Evolutionary conservation across 2,888 invertebrate species (phyloP), one percentile per base, ranked within the genome.

Genomic region (Chymomyza fuscimana): DNA sequence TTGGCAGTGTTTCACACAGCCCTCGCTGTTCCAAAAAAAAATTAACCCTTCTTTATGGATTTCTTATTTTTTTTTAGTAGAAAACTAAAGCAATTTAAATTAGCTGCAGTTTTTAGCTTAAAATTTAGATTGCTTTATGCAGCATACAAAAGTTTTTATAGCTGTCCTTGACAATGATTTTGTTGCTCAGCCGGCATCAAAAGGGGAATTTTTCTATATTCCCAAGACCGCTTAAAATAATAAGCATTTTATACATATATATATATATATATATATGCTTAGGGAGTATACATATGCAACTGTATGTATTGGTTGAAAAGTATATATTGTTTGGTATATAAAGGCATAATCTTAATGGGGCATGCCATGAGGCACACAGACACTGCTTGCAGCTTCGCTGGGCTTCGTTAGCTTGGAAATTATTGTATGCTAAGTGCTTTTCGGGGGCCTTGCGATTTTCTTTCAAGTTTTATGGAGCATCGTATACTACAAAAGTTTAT

Each of bases 101-200:
- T 32, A 7, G 7, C 9, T 32, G 32, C 32, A 54, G 56, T 25
- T 58, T 56, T 58, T 25, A 29, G 58, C 22, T 12, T 58, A 19
- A 25, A 15, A 9, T 22, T 25, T 25, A 15, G 7, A 5, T 3
- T 6, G 15, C 19, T 15, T 29, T 60, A 16, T 50, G 22, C 46
- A 10, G 32, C 50, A 12, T 25, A 22, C 36, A 22, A 61, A n/a
- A 25, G 52, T 40, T 9, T 9, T 9, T 10, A 60, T n/a, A 22
- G 59, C 61, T 79, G 80, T 79, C 79, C 80, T 80, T 80, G 78
- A 73, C 79, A 79, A 77, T 79, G 79, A 78, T 72, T 63, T 67
- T 5, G 12, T 46, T 10, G 40, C 40, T 4, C 40, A 46, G 40
- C 40, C 40, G 9, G 32, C 32, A 46, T 12, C 12, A 46, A 2